These are phyloP conservation scores for Todiramphus chloris DNA, from an alignment of 2,113 vertebrate genomes.

Conservation along the genomic window DNA sequence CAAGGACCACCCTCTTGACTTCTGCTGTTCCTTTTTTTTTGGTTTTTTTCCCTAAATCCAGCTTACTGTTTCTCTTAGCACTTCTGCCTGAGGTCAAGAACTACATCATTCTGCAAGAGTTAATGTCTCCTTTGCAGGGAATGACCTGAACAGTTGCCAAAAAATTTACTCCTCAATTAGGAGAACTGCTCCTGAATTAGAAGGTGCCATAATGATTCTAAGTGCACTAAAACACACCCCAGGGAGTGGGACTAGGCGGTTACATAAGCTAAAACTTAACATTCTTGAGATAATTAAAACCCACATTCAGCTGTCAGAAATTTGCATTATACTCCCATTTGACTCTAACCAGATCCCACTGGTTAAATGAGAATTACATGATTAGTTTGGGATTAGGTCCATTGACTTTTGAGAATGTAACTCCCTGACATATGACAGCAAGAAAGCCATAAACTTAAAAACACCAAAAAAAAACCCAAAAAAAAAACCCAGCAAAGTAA, in stretches of 20 bases:
- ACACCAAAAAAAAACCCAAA: not conserved
- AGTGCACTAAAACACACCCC: not conserved
- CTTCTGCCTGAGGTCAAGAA: not conserved
- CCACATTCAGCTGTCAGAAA: not conserved
- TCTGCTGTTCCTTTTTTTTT: not conserved
- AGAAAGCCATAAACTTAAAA: not conserved
- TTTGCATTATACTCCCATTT: not conserved
- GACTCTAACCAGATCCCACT: not conserved
- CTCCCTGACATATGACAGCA: not conserved
- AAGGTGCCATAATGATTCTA: not conserved
- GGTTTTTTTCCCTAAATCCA: not conserved
- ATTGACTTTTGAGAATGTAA: slow-evolving; percentile 3
- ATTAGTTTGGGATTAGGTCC: slow-evolving; percentile 2
- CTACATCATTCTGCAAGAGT: not conserved
- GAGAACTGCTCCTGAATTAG: not conserved
- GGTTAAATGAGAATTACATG: slow-evolving; percentile 3
- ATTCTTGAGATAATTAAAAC: not conserved
- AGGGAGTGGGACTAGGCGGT: rapidly evolving
- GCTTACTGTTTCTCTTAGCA: not conserved
- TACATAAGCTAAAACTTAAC: not conserved
- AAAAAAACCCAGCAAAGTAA: not conserved
- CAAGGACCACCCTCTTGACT: not conserved
- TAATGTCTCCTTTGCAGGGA: not conserved
- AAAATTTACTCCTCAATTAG: not conserved
- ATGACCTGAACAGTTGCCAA: not conserved